phyloP scores from a whole-genome alignment of 1,140 invertebrate species.

The Drosophila ficusphila region DNA sequence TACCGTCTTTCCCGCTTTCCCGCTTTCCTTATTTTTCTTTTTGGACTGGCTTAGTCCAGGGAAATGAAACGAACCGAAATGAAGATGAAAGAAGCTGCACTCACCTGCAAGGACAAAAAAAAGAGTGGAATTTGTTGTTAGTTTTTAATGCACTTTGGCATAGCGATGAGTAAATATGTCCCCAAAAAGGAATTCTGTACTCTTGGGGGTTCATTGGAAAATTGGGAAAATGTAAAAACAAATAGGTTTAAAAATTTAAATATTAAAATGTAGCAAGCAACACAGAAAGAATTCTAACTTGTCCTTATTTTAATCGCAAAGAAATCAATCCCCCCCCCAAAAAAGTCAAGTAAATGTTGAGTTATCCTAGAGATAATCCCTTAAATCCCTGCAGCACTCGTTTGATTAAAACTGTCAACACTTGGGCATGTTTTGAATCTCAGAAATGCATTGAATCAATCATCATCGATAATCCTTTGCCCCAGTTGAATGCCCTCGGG shows the following conservation, averaged over 20 bases:
- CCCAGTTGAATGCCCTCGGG: constrained; percentile 1
- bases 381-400: not conserved
- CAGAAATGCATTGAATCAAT: not conserved
- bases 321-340: not conserved
- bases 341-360: not conserved
- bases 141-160: constrained; percentile 36
- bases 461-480: not conserved
- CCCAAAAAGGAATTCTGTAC: not conserved
- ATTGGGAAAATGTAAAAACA: constrained; percentile 2
- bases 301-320: not conserved
- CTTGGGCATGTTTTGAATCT: not conserved
- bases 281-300: not conserved
- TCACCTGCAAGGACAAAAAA: constrained; percentile 66
- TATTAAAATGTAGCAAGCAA: not conserved
- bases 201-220: constrained; percentile 20
- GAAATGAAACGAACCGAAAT: constrained; percentile 43
- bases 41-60: constrained; percentile 17
- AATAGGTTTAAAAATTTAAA: not conserved
- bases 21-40: constrained; percentile 3
- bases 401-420: not conserved
- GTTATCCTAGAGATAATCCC: not conserved
- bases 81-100: constrained; percentile 52
- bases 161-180: constrained; percentile 14
- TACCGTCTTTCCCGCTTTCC: not conserved
- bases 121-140: constrained; percentile 22